Evolutionary conservation across 1,140 invertebrate species (phyloP).

Genomic region (Apis cerana): DNA sequence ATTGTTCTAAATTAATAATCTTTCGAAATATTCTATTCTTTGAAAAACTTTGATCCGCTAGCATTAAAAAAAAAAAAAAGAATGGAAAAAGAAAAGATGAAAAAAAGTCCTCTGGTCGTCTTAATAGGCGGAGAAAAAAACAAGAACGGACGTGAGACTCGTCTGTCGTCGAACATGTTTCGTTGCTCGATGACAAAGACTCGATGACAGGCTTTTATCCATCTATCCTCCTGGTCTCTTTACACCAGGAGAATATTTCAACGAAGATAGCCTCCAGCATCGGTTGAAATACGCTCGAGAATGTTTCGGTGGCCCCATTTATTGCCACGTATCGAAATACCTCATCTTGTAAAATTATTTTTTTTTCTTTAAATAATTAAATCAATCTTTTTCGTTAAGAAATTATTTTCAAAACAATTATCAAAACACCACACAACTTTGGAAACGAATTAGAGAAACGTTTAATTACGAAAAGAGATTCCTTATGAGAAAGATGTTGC

Average conservation of each 20-base stretch:
- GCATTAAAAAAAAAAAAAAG: background rate
- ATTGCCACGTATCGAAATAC: background rate
- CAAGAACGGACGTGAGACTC: constrained; percentile 10
- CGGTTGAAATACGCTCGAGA: background rate
- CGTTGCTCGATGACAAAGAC: constrained; percentile 16
- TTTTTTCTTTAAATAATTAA: too few relatives aligned
- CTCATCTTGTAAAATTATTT: background rate
- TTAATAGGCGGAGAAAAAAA: background rate
- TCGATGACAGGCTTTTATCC: constrained; percentile 28
- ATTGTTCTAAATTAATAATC: too few relatives aligned
- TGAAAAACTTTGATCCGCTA: background rate
- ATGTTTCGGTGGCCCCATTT: background rate
- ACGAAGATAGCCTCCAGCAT: background rate
- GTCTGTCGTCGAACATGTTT: constrained; percentile 18
- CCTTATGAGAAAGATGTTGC: background rate
- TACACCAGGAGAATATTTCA: constrained; percentile 14
- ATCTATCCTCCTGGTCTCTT: constrained; percentile 1
- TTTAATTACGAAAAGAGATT: background rate
- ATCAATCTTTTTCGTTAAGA: too few relatives aligned
- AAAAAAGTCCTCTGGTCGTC: background rate
- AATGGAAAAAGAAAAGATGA: background rate
- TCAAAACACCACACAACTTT: background rate
- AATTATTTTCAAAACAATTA: background rate
- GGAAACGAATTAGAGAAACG: background rate
- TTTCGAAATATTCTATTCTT: too few relatives aligned